Evolutionary conservation across 2,113 vertebrate species (phyloP).

Genomic region (Cheirogaleus medius): DNA sequence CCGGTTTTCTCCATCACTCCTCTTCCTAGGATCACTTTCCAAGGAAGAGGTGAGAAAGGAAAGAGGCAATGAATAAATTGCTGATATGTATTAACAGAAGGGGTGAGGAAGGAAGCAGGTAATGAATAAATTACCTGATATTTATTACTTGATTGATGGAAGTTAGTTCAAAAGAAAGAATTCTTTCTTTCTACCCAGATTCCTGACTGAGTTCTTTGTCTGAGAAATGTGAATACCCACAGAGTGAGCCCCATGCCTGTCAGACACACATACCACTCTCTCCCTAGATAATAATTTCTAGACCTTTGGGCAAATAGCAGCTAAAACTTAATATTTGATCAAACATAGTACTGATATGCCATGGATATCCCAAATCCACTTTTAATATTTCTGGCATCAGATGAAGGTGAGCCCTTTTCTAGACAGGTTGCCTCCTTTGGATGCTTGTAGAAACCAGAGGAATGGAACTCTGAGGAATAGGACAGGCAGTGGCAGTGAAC

Average conservation of each 20-base stretch:
- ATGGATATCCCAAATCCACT: constrained; percentile 51
- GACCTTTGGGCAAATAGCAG: constrained; percentile 63
- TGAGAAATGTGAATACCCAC: not conserved
- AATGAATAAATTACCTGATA: not conserved
- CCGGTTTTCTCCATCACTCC: not conserved
- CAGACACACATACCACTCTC: not conserved
- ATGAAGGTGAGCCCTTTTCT: constrained; percentile 16
- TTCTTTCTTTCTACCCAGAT: not conserved
- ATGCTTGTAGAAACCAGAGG: not conserved
- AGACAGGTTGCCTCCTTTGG: not conserved
- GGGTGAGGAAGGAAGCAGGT: not conserved
- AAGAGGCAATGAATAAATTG: not conserved
- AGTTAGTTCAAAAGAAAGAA: not conserved
- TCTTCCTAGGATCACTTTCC: not conserved
- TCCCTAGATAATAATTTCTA: constrained; percentile 59
- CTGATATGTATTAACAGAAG: not conserved
- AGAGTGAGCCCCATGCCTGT: not conserved
- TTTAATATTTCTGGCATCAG: constrained; percentile 66
- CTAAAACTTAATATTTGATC: constrained; percentile 67
- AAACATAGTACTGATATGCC: constrained; percentile 34
- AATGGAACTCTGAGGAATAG: not conserved
- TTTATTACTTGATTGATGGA: not conserved
- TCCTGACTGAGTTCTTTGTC: not conserved
- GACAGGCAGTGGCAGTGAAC: not conserved
- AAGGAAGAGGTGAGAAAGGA: not conserved